Evolutionary conservation across 2,113 vertebrate species (phyloP), one percentile per base, ranked within the genome.

Genomic region (Callionymus lyra): DNA sequence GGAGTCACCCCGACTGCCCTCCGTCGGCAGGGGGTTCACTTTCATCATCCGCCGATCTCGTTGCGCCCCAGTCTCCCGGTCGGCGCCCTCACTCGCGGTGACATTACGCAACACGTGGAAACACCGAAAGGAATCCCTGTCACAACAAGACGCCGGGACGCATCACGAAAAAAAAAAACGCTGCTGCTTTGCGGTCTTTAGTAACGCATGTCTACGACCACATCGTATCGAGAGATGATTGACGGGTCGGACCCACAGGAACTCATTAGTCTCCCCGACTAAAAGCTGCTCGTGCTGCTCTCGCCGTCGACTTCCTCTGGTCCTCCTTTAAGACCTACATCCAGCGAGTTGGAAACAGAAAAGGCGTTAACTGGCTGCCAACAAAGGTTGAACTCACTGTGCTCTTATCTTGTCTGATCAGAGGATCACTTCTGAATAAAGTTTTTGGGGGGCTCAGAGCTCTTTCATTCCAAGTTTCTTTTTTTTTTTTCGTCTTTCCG

Each of bases 191-290:
- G n/a, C n/a, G n/a, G n/a, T n/a, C n/a, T n/a, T n/a, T n/a, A n/a
- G n/a, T n/a, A n/a, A n/a, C n/a, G n/a, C n/a, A n/a, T n/a, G n/a
- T n/a, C n/a, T n/a, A n/a, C n/a, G n/a, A n/a, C n/a, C n/a, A n/a
- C n/a, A n/a, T n/a, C n/a, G n/a, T n/a, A n/a, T n/a, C n/a, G n/a
- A n/a, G 67, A 55, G 47, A 52, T 84, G 83, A 87, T 80, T 86
- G 86, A 87, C 85, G 84, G 81, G 39, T 65, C 38, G 72, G 70
- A 86, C 86, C 84, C 86, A 78, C 57, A 85, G 86, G 86, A 87
- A 72, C 86, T 87, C 86, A 87, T 87, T 87, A 87, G 84, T 77
- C 78, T 82, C 66, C 62, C 68, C 67, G 82, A 86, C 82, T 84
- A 84, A 86, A 84, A 86, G 83, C 86, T 85, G 70, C 72, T 86